phyloP scores from a whole-genome alignment of 2,888 invertebrate genomes.

The Tenthredo scrophulariae region DNA sequence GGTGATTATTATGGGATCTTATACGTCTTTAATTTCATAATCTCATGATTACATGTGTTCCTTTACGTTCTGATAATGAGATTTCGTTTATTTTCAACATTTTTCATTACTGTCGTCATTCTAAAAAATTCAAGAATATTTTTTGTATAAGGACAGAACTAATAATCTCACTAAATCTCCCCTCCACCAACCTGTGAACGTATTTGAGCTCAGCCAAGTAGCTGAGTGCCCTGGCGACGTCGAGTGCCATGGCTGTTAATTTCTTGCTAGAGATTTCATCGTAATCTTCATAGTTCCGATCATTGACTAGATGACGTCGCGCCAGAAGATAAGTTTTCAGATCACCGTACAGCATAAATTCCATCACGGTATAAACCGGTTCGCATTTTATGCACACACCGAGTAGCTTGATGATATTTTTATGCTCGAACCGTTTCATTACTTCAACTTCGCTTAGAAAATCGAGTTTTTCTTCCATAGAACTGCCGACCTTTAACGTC shows the following conservation, averaged over 20 bases:
- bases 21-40: background rate
- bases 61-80: background rate
- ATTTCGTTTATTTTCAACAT: background rate
- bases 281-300: conserved; percentile 82
- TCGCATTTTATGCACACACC: conserved; percentile 93
- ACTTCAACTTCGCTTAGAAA: conserved; percentile 96
- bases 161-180: background rate
- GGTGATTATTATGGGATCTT: background rate
- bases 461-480: conserved; percentile 92
- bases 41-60: background rate
- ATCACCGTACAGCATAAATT: conserved; percentile 96
- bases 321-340: conserved; percentile 93
- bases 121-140: background rate
- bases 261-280: conserved; percentile 90
- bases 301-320: conserved; percentile 89
- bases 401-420: conserved; percentile 91
- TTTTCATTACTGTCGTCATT: background rate
- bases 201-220: conserved; percentile 92
- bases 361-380: conserved; percentile 95
- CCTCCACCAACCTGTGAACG: conserved; percentile 84
- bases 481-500: conserved; percentile 91
- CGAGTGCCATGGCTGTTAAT: conserved; percentile 92
- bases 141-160: background rate
- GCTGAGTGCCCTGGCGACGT: conserved; percentile 90
- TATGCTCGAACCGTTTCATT: conserved; percentile 95